Base-by-base conservation (phyloP, 1,140 invertebrate genomes). In the Diprion similis region DNA sequence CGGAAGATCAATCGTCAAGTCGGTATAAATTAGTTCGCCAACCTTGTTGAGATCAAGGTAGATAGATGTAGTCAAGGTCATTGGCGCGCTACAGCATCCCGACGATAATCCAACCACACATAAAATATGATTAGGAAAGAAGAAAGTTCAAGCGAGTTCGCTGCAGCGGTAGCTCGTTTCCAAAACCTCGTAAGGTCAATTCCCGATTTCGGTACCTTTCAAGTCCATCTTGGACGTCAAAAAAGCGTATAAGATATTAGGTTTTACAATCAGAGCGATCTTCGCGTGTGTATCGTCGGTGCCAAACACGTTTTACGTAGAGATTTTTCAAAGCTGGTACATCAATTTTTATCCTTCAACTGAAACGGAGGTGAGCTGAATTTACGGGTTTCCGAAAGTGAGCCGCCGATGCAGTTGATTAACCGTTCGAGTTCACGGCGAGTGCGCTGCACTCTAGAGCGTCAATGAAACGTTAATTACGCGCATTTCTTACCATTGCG, bases 381-480 rank as follows among this genome's bases (percentile, higher is more conserved):
- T 0, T 59, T 59, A 59, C 51, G 51, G n/a, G 51, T 13, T 59
- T 59, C n/a, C 7, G 9, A 59, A 59, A 13, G 51, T 17, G n/a
- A 59, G 51, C n/a, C n/a, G n/a, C 11, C 51, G 51, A 17, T 59
- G 11, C 11, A 59, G n/a, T 59, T 6, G 11, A 8, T 59, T 59
- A 17, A 59, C 51, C 51, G 4, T 59, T 15, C n/a, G 51, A 59
- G 9, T 59, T 15, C 51, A 59, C n/a, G 51, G 11, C 51, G 66
- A 45, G 66, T 18, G 3, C 17, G 13, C 59, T 64, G 59, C 10
- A 68, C 37, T 19, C 4, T 11, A 68, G 66, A 68, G 66, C 66
- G 6, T 68, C 66, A 68, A 68, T 68, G 66, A 68, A 13, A 11
- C 66, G 66, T 68, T 68, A 68, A 68, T 68, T 68, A 68, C 66